Evolutionary conservation across 1,140 invertebrate genomes (phyloP), one percentile per base, ranked within the genome.

Genomic region (Nebria ingens): DNA sequence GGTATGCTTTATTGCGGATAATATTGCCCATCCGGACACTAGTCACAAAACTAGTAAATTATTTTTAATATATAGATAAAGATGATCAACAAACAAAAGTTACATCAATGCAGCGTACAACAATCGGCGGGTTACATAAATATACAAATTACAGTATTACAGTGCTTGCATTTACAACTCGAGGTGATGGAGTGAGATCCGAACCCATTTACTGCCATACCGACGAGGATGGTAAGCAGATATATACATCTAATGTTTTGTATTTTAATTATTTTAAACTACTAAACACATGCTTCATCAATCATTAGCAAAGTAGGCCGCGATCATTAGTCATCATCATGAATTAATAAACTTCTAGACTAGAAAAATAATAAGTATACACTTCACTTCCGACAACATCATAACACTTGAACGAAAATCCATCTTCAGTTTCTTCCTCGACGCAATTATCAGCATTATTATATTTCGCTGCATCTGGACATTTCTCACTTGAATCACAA

Each of bases 141-240:
- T 93, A 84, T 69, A 93, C 91, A n/a, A 97, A 96, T 75, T 97
- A 97, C 70, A 94, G 89, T 49, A 84, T 97, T 21, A 85, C 87
- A 57, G 87, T 93, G 11, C 76, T 90, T 59, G 92, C 91, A 3
- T 93, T 82, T 70, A 97, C 93, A 1, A 78, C 84, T 49, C 87
- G 89, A 49, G 93, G 94, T 1, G 89, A 93, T 70, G 93, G 93
- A 2, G 83, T 88, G 13, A 76, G 85, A 54, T 91, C 90, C 52
- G 75, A 80, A 15, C 83, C 91, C 0, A 81, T 94, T 40, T 91
- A 86, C 68, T 93, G 93, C 65, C 82, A 86, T 58, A 97, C 94
- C 17, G 83, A 91, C 62, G 91, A 97, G 77, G 92, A 95, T 74
- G 85, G 89, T 92, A 78, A 75, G 65, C 57, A 63, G 52, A 12